These are phyloP conservation scores for Panagrolaimus sp. DNA, from an alignment of 1,140 invertebrate genomes.

Conservation along the genomic window DNA sequence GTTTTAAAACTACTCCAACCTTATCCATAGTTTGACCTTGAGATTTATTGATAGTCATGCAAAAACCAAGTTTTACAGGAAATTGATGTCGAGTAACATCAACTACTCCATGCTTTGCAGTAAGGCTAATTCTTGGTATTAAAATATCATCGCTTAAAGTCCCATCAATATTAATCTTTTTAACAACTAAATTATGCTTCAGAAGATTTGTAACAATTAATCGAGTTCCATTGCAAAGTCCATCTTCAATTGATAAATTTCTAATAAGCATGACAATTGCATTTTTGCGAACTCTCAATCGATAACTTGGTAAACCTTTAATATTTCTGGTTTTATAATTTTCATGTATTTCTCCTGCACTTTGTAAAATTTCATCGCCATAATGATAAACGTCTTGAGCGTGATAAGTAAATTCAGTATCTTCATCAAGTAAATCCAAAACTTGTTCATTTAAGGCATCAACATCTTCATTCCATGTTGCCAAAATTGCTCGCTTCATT, in stretches of 20 bases:
- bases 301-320: not conserved
- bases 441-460: constrained; percentile 4
- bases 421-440: not conserved
- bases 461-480: not conserved
- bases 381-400: not conserved
- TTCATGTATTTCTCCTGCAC: not conserved
- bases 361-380: not conserved
- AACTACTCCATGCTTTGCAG: too few relatives aligned
- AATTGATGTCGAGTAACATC: too few relatives aligned
- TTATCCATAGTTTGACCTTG: too few relatives aligned
- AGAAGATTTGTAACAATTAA: not conserved
- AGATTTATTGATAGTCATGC: too few relatives aligned
- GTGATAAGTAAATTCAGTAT: not conserved
- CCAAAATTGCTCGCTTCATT: not conserved
- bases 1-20: too few relatives aligned
- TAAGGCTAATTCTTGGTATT: too few relatives aligned
- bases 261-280: constrained; percentile 7
- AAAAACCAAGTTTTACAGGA: too few relatives aligned
- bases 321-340: not conserved
- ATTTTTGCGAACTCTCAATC: not conserved
- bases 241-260: not conserved
- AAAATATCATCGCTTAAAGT: too few relatives aligned
- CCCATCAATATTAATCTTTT: constrained; percentile 4
- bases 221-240: constrained; percentile 2
- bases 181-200: not conserved